phyloP scores from a whole-genome alignment of 2,797 vertebrate species.

The Sebastes melanostomus region DNA sequence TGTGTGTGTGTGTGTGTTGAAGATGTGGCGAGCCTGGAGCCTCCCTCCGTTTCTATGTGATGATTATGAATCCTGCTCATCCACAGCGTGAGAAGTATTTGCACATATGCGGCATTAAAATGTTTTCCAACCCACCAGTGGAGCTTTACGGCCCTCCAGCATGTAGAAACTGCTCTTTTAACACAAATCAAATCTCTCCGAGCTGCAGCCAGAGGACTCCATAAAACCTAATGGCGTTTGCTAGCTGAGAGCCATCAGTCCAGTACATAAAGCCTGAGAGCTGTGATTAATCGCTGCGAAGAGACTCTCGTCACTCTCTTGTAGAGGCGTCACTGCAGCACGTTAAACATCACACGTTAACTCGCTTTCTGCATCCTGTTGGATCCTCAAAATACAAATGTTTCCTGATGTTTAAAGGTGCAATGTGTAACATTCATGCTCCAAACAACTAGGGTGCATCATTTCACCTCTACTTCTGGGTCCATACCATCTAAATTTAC shows the following conservation, averaged over 20 bases:
- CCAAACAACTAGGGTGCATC: too few relatives aligned
- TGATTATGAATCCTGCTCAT: constrained; percentile 22
- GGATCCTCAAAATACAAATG: not conserved
- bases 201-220: constrained; percentile 11
- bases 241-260: not conserved
- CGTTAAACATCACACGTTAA: not conserved
- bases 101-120: constrained; percentile 22
- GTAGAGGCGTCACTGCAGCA: not conserved
- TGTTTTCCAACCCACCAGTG: not conserved
- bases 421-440: too few relatives aligned
- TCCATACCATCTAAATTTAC: too few relatives aligned
- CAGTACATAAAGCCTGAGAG: not conserved
- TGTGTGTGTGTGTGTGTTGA: not conserved
- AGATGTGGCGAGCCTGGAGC: not conserved
- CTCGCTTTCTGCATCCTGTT: not conserved
- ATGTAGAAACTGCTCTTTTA: constrained; percentile 12
- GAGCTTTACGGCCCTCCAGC: constrained; percentile 6
- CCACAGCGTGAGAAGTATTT: constrained; percentile 24
- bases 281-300: not conserved
- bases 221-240: constrained; percentile 32
- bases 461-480: too few relatives aligned
- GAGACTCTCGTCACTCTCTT: not conserved
- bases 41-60: not conserved
- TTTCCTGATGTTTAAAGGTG: not conserved
- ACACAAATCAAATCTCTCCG: constrained; percentile 26